These are phyloP conservation scores for Sinocyclocheilus grahami DNA, from an alignment of 2,113 vertebrate genomes.

Conservation along the genomic window DNA sequence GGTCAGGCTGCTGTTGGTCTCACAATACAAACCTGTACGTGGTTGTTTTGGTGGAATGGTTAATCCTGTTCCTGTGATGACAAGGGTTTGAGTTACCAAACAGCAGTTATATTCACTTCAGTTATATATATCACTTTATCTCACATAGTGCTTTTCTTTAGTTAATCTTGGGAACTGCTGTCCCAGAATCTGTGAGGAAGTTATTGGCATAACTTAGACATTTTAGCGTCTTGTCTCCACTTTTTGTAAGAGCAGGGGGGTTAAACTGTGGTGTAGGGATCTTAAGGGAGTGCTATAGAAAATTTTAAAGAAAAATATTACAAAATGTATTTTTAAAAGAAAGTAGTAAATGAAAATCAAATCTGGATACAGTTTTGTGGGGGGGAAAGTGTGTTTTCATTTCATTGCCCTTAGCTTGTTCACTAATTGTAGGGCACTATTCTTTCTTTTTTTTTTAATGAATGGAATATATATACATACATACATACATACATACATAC, in stretches of 20 bases:
- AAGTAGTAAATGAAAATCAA: too few species aligned
- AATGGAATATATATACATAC: too few species aligned
- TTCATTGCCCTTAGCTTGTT: too few species aligned
- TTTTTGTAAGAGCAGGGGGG: not conserved
- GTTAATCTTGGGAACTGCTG: not conserved
- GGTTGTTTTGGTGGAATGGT: conserved; percentile 50
- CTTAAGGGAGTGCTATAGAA: too few species aligned
- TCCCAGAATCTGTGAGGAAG: not conserved
- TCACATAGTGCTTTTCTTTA: too few species aligned
- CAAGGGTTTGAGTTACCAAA: conserved; percentile 38
- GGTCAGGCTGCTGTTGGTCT: not conserved
- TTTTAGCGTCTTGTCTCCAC: not conserved
- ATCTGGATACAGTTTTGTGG: too few species aligned
- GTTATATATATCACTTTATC: not conserved
- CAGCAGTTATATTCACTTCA: conserved; percentile 1
- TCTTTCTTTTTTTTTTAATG: too few species aligned
- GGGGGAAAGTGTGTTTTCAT: too few species aligned
- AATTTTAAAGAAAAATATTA: too few species aligned
- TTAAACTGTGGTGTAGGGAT: not conserved
- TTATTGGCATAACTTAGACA: not conserved
- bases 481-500: too few species aligned
- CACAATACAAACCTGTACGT: conserved; percentile 71
- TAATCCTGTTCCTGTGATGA: conserved; percentile 60
- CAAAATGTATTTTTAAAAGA: too few species aligned
- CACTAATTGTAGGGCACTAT: too few species aligned